Evolutionary conservation across 2,113 vertebrate genomes (phyloP), one percentile per base, ranked within the genome.

Genomic region (Edolisoma coerulescens): DNA sequence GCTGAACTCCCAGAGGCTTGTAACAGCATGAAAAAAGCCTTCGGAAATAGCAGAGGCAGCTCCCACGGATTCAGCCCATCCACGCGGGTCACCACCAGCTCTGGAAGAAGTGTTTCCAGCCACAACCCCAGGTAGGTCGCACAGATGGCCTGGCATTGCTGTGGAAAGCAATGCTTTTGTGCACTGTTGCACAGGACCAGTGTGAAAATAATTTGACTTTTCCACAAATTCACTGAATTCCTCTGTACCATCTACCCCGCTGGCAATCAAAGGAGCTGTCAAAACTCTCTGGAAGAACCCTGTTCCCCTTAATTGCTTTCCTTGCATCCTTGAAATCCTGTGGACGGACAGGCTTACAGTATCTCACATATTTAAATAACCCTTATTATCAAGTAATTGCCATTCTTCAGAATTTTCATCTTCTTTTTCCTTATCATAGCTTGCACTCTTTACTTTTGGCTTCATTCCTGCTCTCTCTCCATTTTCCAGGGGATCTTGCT

Each of bases 401-500:
- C 84, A 44, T 84, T 96, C 82, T 91, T 86, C 82, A 86, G 54
- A 89, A 93, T 88, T 93, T 87, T 39, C 75, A 52, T 76, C 67
- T 78, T 84, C 54, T 87, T 83, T 80, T 70, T 93, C 76, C 75
- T 93, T 96, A 96, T 95, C 92, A 83, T 78, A 78, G 60, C 41
- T 67, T 86, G 64, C 83, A 95, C 79, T 94, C 63, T 93, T 80
- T 87, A 93, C 71, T 95, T 37, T 71, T 96, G 82, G 82, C 85
- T 90, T 81, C 59, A 56, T 84, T 91, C 41, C 67, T 93, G 67
- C 70, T 93, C 37, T 65, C 19, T 93, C 41, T 73, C 54, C 28
- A 45, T 91, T 96, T 96, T 96, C 63, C 95, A 94, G 59, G n/a
- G 85, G 39, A 70, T 50, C 64, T 69, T 88, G 59, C 83, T 86